Percentiles rank a stretch among this genome's conserved stretches.
Conservation (phyloP, 2,797 vertebrate genomes). For the Florisuga fusca region DNA sequence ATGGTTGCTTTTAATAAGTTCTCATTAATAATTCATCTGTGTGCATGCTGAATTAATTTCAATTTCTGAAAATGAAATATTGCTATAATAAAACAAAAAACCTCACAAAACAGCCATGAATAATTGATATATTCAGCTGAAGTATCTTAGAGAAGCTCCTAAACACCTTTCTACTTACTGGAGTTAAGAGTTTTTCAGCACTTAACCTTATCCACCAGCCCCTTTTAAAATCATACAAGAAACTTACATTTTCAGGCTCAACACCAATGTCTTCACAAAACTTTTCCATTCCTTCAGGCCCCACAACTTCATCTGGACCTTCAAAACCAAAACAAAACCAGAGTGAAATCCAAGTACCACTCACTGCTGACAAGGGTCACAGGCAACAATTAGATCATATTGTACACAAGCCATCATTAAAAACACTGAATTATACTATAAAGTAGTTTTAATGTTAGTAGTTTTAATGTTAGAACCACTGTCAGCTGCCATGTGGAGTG, state of each 20-base stretch:
- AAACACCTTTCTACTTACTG: not conserved
- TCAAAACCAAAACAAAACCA: constrained; percentile 65
- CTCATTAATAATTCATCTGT: not conserved
- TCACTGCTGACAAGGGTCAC: not conserved
- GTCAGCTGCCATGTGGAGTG: not conserved
- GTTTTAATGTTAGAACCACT: not conserved
- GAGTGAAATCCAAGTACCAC: not conserved
- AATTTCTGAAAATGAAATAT: not conserved
- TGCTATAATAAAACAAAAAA: not conserved
- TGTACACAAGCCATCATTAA: not conserved
- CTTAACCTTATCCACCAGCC: not conserved
- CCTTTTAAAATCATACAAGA: not conserved
- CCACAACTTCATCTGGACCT: constrained; percentile 90
- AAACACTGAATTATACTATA: not conserved
- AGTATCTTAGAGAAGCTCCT: not conserved
- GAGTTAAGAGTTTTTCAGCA: not conserved
- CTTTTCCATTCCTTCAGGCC: constrained; percentile 92
- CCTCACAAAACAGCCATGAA: not conserved
- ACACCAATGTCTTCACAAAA: constrained; percentile 94
- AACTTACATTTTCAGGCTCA: constrained; percentile 90
- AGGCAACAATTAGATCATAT: not conserved
- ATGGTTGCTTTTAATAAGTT: not conserved
- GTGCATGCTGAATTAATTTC: not conserved
- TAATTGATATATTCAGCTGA: not conserved
- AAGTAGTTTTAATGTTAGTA: not conserved